Conservation (phyloP, 1,140 invertebrate species). For the Callitettix versicolor region DNA sequence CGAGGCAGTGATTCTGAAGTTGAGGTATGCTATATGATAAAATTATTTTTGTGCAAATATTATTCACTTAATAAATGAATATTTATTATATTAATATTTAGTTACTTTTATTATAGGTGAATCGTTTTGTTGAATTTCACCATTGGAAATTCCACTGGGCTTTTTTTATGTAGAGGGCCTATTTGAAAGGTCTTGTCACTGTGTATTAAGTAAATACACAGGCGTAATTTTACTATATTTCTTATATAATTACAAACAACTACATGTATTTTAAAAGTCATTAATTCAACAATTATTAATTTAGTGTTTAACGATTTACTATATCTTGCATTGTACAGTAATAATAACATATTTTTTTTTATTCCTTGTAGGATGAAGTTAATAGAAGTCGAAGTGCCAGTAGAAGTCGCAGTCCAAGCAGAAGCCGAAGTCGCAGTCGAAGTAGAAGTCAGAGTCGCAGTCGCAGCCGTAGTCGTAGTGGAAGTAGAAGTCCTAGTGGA, state of each 20-base stretch:
- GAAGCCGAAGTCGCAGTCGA: slow-evolving; percentile 17
- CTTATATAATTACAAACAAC: no score
- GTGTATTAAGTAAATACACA: no score
- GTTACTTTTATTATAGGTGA: no score
- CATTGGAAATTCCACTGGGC: no score
- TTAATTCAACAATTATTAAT: not conserved
- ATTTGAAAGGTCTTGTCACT: no score
- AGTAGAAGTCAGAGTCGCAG: slow-evolving; percentile 13
- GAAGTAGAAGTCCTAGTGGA: slow-evolving; percentile 22
- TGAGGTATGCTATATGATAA: slow-evolving; percentile 10
- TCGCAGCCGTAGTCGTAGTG: slow-evolving; percentile 18
- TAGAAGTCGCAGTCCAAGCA: slow-evolving; percentile 10
- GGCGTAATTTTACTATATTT: no score
- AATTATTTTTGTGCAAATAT: not conserved
- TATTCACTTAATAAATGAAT: not conserved
- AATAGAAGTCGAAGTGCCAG: slow-evolving; percentile 6
- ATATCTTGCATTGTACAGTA: not conserved
- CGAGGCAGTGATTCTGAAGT: slow-evolving; percentile 17
- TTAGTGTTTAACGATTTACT: not conserved
- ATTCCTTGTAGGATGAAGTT: slow-evolving; percentile 1
- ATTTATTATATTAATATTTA: not conserved
- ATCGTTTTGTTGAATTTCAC: no score
- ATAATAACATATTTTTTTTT: not conserved
- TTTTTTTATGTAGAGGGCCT: no score
- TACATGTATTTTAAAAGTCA: not conserved